Percentiles rank a stretch among this genome's conserved stretches.
These are phyloP conservation scores for Calcarius ornatus DNA, from an alignment of 2,113 vertebrate genomes.

Conservation along the genomic window DNA sequence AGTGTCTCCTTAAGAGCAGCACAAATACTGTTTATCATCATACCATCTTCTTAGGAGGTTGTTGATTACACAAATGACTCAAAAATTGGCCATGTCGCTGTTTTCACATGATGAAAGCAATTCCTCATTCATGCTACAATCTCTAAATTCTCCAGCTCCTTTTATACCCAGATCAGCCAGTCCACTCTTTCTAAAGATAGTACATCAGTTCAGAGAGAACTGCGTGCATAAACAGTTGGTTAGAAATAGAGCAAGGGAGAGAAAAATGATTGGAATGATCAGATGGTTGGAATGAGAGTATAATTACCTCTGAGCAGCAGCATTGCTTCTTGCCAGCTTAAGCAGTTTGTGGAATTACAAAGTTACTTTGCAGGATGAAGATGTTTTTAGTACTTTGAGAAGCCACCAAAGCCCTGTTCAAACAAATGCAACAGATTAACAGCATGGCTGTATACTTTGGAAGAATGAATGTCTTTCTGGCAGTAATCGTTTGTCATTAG, in stretches of 20 bases:
- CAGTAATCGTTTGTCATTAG: background rate
- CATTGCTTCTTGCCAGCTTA: background rate
- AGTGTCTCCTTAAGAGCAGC: background rate
- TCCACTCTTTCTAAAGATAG: background rate
- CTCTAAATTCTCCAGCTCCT: background rate
- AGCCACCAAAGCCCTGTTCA: background rate
- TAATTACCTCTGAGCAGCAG: background rate
- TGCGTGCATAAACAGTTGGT: background rate
- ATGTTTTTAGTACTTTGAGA: background rate
- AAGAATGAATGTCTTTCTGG: background rate
- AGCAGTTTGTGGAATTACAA: background rate
- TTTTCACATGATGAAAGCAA: background rate
- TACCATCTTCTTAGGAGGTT: background rate
- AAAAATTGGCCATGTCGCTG: background rate
- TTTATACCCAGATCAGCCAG: background rate
- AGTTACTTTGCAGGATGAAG: background rate
- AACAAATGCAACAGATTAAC: background rate
- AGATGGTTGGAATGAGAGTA: background rate
- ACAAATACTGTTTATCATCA: background rate
- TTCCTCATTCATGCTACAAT: background rate
- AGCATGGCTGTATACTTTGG: background rate
- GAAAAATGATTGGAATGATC: background rate
- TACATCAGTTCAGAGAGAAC: background rate
- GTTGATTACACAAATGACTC: background rate
- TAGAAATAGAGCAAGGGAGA: background rate